Percentiles rank a stretch among this genome's conserved stretches.
phyloP scores from a whole-genome alignment of 1,140 invertebrate species.

The Ladona fulva region DNA sequence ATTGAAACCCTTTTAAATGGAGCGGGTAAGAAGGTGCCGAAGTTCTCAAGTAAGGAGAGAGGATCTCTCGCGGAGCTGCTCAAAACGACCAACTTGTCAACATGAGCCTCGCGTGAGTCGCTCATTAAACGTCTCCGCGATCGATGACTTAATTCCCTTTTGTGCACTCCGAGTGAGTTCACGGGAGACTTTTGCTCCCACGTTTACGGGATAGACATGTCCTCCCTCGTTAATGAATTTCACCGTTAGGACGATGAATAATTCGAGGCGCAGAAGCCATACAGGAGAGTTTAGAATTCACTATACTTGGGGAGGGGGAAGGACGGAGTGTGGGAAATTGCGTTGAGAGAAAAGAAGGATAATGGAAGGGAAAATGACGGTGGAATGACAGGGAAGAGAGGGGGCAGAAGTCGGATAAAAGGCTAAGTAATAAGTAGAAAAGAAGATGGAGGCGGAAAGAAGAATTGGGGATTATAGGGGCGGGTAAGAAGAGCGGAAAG shows the following conservation, averaged over 20 bases:
- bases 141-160: not conserved
- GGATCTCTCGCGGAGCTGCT: too few relatives aligned
- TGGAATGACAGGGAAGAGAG: not conserved
- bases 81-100: too few relatives aligned
- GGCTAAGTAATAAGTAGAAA: too few relatives aligned
- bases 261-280: not conserved
- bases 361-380: not conserved
- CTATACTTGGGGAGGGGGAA: too few relatives aligned
- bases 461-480: too few relatives aligned
- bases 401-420: too few relatives aligned
- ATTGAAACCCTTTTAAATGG: too few relatives aligned
- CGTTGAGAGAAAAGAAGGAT: not conserved
- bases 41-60: too few relatives aligned
- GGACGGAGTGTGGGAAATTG: not conserved
- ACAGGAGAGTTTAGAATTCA: too few relatives aligned
- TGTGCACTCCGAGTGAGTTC: not conserved
- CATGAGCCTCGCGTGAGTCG: not conserved
- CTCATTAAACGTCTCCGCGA: not conserved
- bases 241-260: not conserved
- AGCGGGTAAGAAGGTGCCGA: too few relatives aligned
- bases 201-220: not conserved
- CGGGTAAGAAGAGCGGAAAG: too few relatives aligned
- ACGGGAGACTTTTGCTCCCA: not conserved
- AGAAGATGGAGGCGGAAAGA: too few relatives aligned
- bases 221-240: slow-evolving; percentile 5